Percentiles rank a stretch among this genome's conserved stretches.
Evolutionary conservation across 2,888 invertebrate species (phyloP).

Genomic region (Hipparchia semele): DNA sequence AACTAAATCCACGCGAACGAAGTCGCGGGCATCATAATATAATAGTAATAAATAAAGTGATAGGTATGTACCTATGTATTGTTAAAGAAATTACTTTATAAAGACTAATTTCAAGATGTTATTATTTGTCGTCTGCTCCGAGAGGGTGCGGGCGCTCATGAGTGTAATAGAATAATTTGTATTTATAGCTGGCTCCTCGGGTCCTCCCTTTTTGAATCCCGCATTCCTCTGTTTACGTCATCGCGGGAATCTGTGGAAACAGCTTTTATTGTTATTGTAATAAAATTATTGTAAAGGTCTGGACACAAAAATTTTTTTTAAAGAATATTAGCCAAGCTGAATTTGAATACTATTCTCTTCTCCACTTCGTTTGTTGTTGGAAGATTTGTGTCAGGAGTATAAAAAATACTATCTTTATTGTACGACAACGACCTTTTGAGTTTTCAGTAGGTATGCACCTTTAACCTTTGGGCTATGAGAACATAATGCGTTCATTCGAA

Average conservation of each 20-base stretch:
- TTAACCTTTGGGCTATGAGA: no score
- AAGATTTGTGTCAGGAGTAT: no score
- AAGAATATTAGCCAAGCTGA: background rate
- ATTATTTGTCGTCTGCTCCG: constrained; percentile 25
- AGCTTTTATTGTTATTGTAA: constrained; percentile 44
- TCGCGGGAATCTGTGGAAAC: constrained; percentile 62
- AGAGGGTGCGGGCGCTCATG: constrained; percentile 38
- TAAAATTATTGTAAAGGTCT: constrained; percentile 38
- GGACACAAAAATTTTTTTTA: constrained; percentile 29
- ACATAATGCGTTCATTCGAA: no score
- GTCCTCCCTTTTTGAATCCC: constrained; percentile 47
- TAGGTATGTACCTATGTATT: no score
- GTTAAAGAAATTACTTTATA: background rate
- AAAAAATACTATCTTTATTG: no score
- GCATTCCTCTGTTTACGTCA: constrained; percentile 44
- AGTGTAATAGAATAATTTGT: constrained; percentile 65
- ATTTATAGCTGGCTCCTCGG: constrained; percentile 58
- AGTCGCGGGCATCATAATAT: no score
- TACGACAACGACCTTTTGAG: no score
- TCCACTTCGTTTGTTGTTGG: no score
- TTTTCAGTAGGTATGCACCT: no score
- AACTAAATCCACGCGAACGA: no score
- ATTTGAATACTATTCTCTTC: no score
- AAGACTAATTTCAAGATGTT: constrained; percentile 14
- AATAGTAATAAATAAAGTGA: no score